Evolutionary conservation across 2,888 invertebrate genomes (phyloP).

Genomic region (Zaprionus obscuricornis): DNA sequence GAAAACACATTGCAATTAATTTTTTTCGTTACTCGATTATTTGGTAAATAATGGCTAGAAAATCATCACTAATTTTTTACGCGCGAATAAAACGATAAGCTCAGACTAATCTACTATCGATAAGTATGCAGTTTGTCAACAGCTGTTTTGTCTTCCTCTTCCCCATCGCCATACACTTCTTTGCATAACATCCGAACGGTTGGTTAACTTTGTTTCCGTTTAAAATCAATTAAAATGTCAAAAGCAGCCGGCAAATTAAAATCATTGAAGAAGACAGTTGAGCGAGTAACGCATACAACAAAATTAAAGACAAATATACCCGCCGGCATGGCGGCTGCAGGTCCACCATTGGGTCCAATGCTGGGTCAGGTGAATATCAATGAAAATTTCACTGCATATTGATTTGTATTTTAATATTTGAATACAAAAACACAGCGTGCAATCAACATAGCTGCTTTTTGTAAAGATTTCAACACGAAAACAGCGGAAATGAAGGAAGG

Average conservation of each 20-base stretch:
- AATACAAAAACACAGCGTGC: slow-evolving; percentile 88
- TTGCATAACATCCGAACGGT: slow-evolving; percentile 66
- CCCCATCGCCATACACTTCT: slow-evolving; percentile 3
- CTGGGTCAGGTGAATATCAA: slow-evolving; percentile 91
- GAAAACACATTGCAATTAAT: too few species aligned
- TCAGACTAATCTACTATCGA: not conserved
- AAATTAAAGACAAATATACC: slow-evolving; percentile 92
- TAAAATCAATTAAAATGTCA: slow-evolving; percentile 85
- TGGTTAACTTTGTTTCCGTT: slow-evolving; percentile 5
- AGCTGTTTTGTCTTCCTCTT: slow-evolving; percentile 32
- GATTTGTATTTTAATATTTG: not conserved
- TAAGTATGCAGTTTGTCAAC: not conserved
- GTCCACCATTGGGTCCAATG: slow-evolving; percentile 98
- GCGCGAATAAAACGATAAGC: too few species aligned
- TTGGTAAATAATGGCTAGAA: too few species aligned
- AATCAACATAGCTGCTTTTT: slow-evolving; percentile 97
- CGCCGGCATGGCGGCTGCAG: slow-evolving; percentile 95
- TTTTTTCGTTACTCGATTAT: too few species aligned
- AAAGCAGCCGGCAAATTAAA: slow-evolving; percentile 89
- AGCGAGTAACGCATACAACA: slow-evolving; percentile 91
- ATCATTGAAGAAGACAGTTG: slow-evolving; percentile 88
- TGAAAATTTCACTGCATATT: not conserved
- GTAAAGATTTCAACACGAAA: slow-evolving; percentile 98
- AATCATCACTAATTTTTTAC: too few species aligned
- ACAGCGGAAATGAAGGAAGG: slow-evolving; percentile 95